Base-by-base conservation (phyloP, 2,888 invertebrate species). In the Coleophora deauratella region DNA sequence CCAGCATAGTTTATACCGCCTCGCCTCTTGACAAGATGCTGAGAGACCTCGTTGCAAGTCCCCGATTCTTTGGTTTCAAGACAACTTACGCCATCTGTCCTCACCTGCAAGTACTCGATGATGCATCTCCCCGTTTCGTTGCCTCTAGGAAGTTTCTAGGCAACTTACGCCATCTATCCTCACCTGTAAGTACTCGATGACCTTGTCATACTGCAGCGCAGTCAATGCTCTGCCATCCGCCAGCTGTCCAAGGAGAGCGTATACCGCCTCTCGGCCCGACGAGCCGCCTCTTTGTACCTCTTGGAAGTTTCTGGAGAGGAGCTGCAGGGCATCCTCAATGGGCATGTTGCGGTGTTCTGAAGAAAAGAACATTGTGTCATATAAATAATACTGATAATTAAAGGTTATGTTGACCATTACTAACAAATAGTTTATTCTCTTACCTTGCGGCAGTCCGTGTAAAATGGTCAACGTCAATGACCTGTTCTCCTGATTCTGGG, bases 341-440 rank as follows among this genome's bases (percentile, higher is more conserved):
- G 97, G 97, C 96, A 98, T 98, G 79, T 98, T 97, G 55, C 98
- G 91, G 76, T 98, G 98, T 67, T 97, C 98, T 91, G 87, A 51
- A 37, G 45, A 30, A 28, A 11, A 9, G 7, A n/a, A 31, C 9
- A 12, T n/a, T 33, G 9, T 8, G 27, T 35, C n/a, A 30, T 10
- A 6, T 8, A 36, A 28, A 12, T n/a, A n/a, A n/a, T n/a, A n/a
- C n/a, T n/a, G n/a, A n/a, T n/a, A n/a, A n/a, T n/a, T n/a, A n/a
- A n/a, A n/a, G n/a, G n/a, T n/a, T n/a, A n/a, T n/a, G n/a, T n/a
- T n/a, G n/a, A n/a, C n/a, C n/a, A n/a, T n/a, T n/a, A n/a, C n/a
- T n/a, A n/a, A n/a, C n/a, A n/a, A n/a, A n/a, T n/a, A n/a, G n/a
- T n/a, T n/a, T n/a, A n/a, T n/a, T n/a, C n/a, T 6, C 59, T 60